phyloP scores from a whole-genome alignment of 2,113 vertebrate genomes.

The Ptilorrhoa leucosticta region DNA sequence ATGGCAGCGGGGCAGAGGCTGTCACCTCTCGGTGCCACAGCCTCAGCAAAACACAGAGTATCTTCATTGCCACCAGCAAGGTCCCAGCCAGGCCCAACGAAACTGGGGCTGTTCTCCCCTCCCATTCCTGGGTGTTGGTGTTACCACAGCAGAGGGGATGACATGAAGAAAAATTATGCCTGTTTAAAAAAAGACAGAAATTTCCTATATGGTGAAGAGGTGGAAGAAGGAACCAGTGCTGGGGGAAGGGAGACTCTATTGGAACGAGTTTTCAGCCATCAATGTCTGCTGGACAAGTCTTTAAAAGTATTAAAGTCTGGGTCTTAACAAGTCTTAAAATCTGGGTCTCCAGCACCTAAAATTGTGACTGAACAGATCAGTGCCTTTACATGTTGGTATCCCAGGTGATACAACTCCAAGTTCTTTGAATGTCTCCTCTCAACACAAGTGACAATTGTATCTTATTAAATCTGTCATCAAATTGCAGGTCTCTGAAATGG shows the following conservation, averaged over 20 bases:
- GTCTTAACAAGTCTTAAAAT: neutral
- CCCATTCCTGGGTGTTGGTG: neutral
- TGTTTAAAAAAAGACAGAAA: neutral
- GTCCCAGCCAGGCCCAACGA: neutral
- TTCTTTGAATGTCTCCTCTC: conserved; percentile 10
- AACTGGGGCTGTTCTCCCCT: neutral
- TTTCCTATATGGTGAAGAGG: neutral
- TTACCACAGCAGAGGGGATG: neutral
- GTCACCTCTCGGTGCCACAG: neutral
- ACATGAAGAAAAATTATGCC: neutral
- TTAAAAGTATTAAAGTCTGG: neutral
- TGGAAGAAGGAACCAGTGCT: neutral
- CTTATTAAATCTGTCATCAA: conserved; percentile 53
- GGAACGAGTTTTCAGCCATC: neutral
- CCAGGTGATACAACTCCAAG: conserved; percentile 33
- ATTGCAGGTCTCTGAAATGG: neutral
- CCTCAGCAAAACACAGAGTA: neutral
- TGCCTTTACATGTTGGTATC: neutral
- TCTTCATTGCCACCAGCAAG: neutral
- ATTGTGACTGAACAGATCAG: neutral
- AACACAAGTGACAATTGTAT: neutral
- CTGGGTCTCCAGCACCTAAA: neutral
- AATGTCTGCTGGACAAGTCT: neutral
- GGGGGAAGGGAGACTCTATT: neutral
- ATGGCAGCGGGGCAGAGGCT: neutral